Conservation (phyloP, 2,797 vertebrate species). For the Delichon dasypus region DNA sequence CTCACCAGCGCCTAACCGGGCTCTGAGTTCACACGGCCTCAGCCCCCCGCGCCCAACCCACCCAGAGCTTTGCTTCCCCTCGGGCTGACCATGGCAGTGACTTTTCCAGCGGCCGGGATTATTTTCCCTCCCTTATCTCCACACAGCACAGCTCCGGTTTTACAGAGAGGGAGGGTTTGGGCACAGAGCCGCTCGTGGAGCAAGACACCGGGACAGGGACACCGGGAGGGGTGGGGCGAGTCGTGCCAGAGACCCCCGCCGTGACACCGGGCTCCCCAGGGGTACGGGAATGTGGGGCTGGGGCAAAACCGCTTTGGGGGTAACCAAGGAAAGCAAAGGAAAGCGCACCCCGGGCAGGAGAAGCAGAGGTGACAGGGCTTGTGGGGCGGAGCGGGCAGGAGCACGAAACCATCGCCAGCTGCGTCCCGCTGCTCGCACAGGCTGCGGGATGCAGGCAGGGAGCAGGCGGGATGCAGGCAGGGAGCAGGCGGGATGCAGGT, state of each 20-base stretch:
- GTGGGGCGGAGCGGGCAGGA: not conserved
- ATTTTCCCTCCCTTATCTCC: not conserved
- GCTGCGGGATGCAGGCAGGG: not conserved
- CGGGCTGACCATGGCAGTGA: accelerated
- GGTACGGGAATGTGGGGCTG: not conserved
- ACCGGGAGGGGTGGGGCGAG: accelerated
- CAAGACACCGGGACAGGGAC: not conserved
- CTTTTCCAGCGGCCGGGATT: accelerated
- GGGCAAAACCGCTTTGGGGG: not conserved
- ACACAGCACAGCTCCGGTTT: accelerated
- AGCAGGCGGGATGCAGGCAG: not conserved
- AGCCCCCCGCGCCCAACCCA: accelerated
- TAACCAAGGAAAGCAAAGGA: not conserved
- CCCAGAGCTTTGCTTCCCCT: not conserved
- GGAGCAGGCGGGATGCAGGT: not conserved
- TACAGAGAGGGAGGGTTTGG: accelerated
- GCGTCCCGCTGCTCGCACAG: accelerated
- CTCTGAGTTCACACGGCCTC: accelerated
- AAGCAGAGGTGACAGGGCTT: no score
- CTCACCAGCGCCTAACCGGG: accelerated
- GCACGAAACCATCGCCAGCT: accelerated
- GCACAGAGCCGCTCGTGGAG: accelerated
- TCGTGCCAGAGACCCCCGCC: accelerated
- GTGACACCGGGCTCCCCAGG: not conserved
- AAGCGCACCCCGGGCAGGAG: not conserved